Percentiles rank a stretch among this genome's conserved stretches.
phyloP scores from a whole-genome alignment of 2,888 invertebrate genomes.

The Lithosia quadra region DNA sequence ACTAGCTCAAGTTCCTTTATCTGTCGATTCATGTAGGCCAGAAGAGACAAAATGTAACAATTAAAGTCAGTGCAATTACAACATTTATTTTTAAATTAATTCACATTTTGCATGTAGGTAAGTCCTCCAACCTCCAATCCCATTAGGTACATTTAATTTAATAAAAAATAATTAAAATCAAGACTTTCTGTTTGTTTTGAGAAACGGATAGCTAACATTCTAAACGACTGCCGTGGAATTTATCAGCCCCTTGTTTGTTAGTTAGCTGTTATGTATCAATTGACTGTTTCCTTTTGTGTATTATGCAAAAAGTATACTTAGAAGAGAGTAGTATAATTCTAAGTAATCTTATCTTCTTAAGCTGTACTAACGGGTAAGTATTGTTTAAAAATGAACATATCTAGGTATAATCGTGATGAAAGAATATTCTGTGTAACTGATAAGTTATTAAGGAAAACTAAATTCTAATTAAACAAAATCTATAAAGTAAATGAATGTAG shows the following conservation, averaged over 20 bases:
- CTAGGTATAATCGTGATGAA: not conserved
- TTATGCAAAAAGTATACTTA: not conserved
- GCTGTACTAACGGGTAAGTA: not conserved
- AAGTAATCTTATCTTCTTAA: slow-evolving; percentile 1
- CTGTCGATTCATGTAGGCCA: no score
- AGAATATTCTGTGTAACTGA: not conserved
- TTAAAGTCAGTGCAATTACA: no score
- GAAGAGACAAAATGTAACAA: no score
- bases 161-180: no score
- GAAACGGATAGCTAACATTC: no score
- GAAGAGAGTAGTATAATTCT: not conserved
- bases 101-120: not conserved
- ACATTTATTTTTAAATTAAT: no score
- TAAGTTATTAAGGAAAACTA: not conserved
- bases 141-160: no score
- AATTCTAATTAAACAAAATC: not conserved
- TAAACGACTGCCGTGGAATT: not conserved
- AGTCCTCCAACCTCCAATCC: not conserved
- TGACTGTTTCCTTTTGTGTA: not conserved
- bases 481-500: not conserved
- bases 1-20: no score
- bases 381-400: not conserved
- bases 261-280: no score
- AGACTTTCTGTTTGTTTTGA: no score
- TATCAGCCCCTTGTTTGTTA: no score